phyloP scores from a whole-genome alignment of 1,140 invertebrate species.

The Drosophila pectinifera region DNA sequence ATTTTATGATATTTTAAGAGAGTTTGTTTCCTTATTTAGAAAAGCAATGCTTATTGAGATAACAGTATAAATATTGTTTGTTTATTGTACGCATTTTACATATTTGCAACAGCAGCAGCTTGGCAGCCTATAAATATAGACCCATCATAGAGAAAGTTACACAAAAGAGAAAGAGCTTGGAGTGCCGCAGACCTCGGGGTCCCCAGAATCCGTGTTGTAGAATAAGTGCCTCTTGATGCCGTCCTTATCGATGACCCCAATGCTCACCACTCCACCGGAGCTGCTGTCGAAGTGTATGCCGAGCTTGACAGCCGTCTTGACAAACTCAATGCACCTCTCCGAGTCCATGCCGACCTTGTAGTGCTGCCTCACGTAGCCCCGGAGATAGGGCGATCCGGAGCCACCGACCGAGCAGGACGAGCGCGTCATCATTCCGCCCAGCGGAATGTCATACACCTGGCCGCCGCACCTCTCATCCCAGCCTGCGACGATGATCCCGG shows the following conservation, averaged over 20 bases:
- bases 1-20: too few relatives aligned
- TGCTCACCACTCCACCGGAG: constrained; percentile 96
- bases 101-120: too few relatives aligned
- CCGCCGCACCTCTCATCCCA: constrained; percentile 96
- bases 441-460: constrained; percentile 94
- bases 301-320: constrained; percentile 92
- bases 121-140: too few relatives aligned
- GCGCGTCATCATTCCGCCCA: constrained; percentile 96
- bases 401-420: constrained; percentile 96
- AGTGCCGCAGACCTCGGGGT: constrained; percentile 35
- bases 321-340: constrained; percentile 94
- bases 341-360: constrained; percentile 94
- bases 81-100: too few relatives aligned
- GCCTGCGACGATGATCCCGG: constrained; percentile 96
- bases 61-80: too few relatives aligned
- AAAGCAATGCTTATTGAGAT: too few relatives aligned
- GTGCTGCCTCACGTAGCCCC: constrained; percentile 96
- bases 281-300: constrained; percentile 97
- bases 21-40: too few relatives aligned
- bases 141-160: too few relatives aligned
- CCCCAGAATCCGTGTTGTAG: constrained; percentile 84
- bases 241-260: constrained; percentile 95
- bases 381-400: constrained; percentile 97
- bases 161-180: background rate
- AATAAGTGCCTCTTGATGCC: constrained; percentile 91